A percentile compares a stretch with the other conserved stretches of the same genome.
Conservation (phyloP, 2,113 vertebrate species). For the Notarius lentiginosus region DNA sequence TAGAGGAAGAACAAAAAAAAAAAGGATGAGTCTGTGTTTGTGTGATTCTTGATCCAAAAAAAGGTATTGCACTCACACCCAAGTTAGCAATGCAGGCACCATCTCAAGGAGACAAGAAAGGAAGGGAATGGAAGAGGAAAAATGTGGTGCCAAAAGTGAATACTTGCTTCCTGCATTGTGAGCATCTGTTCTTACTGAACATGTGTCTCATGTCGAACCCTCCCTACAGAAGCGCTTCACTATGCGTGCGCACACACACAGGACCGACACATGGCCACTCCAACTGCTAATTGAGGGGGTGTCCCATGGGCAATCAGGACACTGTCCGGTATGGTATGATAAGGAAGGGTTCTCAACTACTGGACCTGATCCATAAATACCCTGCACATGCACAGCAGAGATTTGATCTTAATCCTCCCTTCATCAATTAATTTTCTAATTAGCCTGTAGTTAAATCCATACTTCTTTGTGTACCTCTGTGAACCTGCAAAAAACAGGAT, state of each 20-base stretch:
- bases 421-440: conserved; percentile 55
- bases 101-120: conserved; percentile 19
- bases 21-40: neutral
- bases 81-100: conserved; percentile 8
- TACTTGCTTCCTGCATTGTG: conserved; percentile 56
- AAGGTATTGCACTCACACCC: conserved; percentile 8
- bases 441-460: conserved; percentile 21
- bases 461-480: conserved; percentile 6
- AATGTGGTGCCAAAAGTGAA: conserved; percentile 55
- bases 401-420: conserved; percentile 37
- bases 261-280: conserved; percentile 23
- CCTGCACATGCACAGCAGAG: conserved; percentile 26
- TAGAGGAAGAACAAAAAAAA: neutral
- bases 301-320: conserved; percentile 47
- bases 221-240: conserved; percentile 49
- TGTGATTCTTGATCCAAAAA: conserved; percentile 32
- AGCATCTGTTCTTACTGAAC: conserved; percentile 68
- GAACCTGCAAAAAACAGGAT: neutral
- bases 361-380: neutral
- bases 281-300: conserved; percentile 43
- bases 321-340: conserved; percentile 17
- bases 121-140: conserved; percentile 16
- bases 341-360: neutral
- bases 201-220: conserved; percentile 62
- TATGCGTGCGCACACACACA: conserved; percentile 37